Percentiles rank a stretch among this genome's conserved stretches.
These are phyloP conservation scores for Damaliscus lunatus DNA, from an alignment of 2,113 vertebrate species.

Conservation along the genomic window DNA sequence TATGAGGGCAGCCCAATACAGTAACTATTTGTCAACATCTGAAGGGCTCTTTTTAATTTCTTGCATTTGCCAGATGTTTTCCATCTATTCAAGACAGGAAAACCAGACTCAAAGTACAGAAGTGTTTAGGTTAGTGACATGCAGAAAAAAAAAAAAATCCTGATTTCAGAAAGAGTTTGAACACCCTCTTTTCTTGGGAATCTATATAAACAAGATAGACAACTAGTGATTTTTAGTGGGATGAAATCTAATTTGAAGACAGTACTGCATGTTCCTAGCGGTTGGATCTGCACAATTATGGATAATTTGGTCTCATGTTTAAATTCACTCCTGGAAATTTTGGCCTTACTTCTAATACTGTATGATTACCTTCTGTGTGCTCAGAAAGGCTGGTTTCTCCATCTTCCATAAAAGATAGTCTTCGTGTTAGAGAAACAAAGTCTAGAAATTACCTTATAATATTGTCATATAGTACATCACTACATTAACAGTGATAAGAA, in stretches of 20 bases:
- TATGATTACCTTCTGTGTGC: background rate
- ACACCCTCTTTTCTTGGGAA: background rate
- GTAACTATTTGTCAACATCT: background rate
- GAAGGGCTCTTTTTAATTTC: background rate
- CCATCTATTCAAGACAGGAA: background rate
- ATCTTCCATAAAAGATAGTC: background rate
- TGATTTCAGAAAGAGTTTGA: background rate
- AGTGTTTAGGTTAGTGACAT: background rate
- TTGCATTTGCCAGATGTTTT: background rate
- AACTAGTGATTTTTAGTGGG: background rate
- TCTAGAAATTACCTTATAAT: background rate
- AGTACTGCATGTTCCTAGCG: background rate
- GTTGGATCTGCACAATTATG: background rate
- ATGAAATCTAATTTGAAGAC: conserved; percentile 8
- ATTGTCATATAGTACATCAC: background rate
- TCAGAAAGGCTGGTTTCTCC: background rate
- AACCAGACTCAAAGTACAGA: background rate
- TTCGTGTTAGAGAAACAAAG: background rate
- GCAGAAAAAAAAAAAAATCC: background rate
- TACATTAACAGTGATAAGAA: background rate
- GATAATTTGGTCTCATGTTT: background rate
- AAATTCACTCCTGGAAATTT: background rate
- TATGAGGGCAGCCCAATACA: background rate
- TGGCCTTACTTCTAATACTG: background rate
- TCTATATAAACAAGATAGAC: background rate